Evolutionary conservation across 2,888 invertebrate genomes (phyloP).

Genomic region (Cryptus viduatorius): DNA sequence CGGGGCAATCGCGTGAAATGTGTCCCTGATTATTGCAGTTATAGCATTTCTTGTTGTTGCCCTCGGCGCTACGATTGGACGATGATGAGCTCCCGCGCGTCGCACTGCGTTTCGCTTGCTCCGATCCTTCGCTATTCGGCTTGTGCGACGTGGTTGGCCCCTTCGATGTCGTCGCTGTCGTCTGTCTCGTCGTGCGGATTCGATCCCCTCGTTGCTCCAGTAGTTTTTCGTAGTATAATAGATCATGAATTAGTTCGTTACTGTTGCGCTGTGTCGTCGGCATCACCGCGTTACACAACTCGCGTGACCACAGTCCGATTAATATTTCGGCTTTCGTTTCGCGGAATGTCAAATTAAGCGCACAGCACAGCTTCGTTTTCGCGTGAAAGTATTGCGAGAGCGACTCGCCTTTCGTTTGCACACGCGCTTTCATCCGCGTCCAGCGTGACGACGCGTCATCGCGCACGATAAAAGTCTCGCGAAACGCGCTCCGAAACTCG

Average conservation of each 20-base stretch:
- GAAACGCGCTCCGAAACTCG: conserved; percentile 1
- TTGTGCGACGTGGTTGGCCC: not conserved
- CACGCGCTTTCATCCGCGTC: not conserved
- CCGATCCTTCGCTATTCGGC: not conserved
- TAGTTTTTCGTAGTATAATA: not conserved
- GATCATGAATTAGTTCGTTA: not conserved
- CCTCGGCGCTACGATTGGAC: not conserved
- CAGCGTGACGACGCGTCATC: not conserved
- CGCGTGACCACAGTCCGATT: not conserved
- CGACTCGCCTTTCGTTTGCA: not conserved
- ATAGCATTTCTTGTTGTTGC: not conserved
- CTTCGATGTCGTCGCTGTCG: not conserved
- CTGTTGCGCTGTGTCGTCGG: not conserved
- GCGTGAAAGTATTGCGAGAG: not conserved
- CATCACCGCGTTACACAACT: not conserved
- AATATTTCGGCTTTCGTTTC: not conserved
- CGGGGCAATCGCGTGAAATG: not conserved
- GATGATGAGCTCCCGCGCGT: not conserved
- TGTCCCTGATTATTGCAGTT: conserved; percentile 15
- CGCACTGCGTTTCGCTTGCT: not conserved
- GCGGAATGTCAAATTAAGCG: not conserved
- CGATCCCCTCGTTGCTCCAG: not conserved
- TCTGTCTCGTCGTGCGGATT: not conserved
- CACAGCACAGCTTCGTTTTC: not conserved
- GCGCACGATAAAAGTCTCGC: not conserved